Percentiles rank a stretch among this genome's conserved stretches.
Conservation (phyloP, 2,888 invertebrate species). For the Erynnis tages region DNA sequence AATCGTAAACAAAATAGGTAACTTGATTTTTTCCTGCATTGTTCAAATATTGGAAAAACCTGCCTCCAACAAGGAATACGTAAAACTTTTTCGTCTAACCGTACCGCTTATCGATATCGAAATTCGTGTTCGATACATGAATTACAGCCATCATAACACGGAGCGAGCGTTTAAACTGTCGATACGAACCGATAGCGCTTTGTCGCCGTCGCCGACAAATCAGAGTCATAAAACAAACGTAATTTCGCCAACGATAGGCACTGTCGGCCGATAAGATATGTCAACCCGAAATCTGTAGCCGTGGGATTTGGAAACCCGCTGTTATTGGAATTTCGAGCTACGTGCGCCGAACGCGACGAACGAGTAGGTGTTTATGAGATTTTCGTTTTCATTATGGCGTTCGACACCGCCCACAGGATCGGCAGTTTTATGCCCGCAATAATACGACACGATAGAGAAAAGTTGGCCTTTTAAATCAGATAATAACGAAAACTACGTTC, state of each 20-base stretch:
- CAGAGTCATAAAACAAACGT: slow-evolving; percentile 79
- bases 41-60: not conserved
- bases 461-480: not conserved
- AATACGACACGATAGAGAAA: not conserved
- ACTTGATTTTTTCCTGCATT: not conserved
- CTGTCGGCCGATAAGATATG: slow-evolving; percentile 70
- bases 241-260: slow-evolving; percentile 71
- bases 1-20: too few species aligned
- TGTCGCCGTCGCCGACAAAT: slow-evolving; percentile 75
- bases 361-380: slow-evolving; percentile 32
- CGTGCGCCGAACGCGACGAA: slow-evolving; percentile 11
- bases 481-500: too few species aligned
- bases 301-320: slow-evolving; percentile 62
- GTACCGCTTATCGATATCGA: slow-evolving; percentile 66
- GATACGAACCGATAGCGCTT: slow-evolving; percentile 60
- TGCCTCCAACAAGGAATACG: not conserved
- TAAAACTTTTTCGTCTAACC: slow-evolving; percentile 43
- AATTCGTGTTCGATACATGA: slow-evolving; percentile 78
- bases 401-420: slow-evolving; percentile 4
- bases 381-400: slow-evolving; percentile 24
- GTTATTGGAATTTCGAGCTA: slow-evolving; percentile 61
- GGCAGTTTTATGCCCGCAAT: slow-evolving; percentile 1
- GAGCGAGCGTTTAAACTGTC: slow-evolving; percentile 62
- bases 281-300: slow-evolving; percentile 75
- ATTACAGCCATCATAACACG: slow-evolving; percentile 78